A percentile compares a stretch with the other conserved stretches of the same genome.
These are phyloP conservation scores for Agonopterix subpropinquella DNA, from an alignment of 2,888 invertebrate species.

Conservation along the genomic window DNA sequence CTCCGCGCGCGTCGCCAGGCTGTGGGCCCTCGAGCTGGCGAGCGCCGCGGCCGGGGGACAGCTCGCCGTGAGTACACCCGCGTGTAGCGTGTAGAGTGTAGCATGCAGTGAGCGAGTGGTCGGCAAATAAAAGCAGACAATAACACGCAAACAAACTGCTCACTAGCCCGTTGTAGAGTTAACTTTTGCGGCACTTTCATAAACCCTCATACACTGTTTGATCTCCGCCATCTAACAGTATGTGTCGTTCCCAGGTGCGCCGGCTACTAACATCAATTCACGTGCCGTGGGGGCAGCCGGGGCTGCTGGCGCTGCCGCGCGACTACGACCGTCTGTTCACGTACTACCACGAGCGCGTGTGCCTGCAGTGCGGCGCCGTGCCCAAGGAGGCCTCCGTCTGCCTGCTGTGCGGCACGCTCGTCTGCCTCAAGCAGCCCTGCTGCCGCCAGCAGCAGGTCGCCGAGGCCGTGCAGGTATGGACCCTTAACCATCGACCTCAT, in stretches of 20 bases:
- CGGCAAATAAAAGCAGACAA: no score
- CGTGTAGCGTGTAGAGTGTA: slow-evolving; percentile 4
- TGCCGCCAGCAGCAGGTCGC: slow-evolving; percentile 88
- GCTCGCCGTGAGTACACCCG: slow-evolving; percentile 40
- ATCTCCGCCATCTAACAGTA: slow-evolving; percentile 14
- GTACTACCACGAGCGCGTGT: slow-evolving; percentile 94
- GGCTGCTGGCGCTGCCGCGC: slow-evolving; percentile 88
- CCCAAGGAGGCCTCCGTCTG: slow-evolving; percentile 93
- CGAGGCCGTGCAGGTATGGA: slow-evolving; percentile 82
- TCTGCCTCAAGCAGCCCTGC: slow-evolving; percentile 93
- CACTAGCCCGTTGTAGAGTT: no score
- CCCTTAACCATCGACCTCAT: no score
- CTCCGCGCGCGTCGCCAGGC: slow-evolving; percentile 23
- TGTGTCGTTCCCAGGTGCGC: slow-evolving; percentile 54
- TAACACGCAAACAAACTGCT: no score
- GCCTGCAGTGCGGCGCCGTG: slow-evolving; percentile 90
- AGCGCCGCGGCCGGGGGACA: slow-evolving; percentile 45
- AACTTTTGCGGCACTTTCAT: no score
- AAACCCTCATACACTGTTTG: no score
- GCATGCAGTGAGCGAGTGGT: slow-evolving; percentile 32
- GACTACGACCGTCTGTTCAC: slow-evolving; percentile 89
- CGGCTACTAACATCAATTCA: slow-evolving; percentile 84
- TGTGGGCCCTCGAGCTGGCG: slow-evolving; percentile 46
- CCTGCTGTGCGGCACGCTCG: slow-evolving; percentile 93
- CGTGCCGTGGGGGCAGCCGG: slow-evolving; percentile 87